Base-by-base conservation (phyloP, 2,888 invertebrate species). In the Diplazon laetatorius region DNA sequence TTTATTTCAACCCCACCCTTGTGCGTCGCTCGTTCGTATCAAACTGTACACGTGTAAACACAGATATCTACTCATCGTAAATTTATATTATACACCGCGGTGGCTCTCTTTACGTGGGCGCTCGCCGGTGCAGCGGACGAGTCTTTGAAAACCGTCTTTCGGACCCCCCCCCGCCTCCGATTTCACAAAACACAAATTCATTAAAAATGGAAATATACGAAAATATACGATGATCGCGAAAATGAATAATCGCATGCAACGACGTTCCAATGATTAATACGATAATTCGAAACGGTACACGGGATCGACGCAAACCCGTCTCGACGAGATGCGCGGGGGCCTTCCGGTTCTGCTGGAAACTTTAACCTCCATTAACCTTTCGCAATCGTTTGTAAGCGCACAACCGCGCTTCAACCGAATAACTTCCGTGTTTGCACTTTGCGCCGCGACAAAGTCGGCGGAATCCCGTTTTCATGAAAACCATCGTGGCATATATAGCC, bases 301-400 rank as follows among this genome's bases (percentile, higher is more conserved):
- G 62, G 30, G 44, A 37, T 37, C 66, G n/a, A n/a, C n/a, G n/a
- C n/a, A n/a, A n/a, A n/a, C n/a, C n/a, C n/a, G n/a, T n/a, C n/a
- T n/a, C n/a, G n/a, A 35, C 60, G 25, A 48, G 55, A 35, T 18
- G 18, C 16, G 25, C 46, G 30, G 4, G 37, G 35, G 37, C 68
- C 73, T 73, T 57, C 69, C 73, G 78, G 70, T 74, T 74, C 71
- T 62, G 63, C 65, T 63, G 72, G 82, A 86, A 87, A 83, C 80
- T 63, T 66, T 80, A 82, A 86, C 84, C 86, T 85, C 85, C 85
- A 87, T 87, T 87, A 87, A 87, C 85, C 83, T 85, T 82, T 87
- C 84, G 85, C 60, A 12, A 37, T 20, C 20, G 50, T 77, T 65
- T 78, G n/a, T n/a, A n/a, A n/a, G n/a, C n/a, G n/a, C n/a, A n/a